Conservation (phyloP, 23 tunicate genomes). For the Oikopleura albicans region DNA sequence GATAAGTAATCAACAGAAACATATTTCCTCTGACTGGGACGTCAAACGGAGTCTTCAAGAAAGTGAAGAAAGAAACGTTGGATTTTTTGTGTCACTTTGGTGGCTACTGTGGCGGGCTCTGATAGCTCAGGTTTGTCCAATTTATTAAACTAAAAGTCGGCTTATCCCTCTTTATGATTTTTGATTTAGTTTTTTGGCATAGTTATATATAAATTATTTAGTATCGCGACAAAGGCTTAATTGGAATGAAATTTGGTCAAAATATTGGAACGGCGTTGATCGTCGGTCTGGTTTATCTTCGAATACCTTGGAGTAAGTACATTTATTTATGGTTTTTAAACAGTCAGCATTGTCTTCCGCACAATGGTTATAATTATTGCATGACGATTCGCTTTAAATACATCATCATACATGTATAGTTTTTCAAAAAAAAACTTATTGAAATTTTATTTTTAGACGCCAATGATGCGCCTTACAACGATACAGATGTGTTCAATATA, state of each 20-base stretch:
- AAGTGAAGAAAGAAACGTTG: neutral
- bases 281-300: constrained; percentile 40
- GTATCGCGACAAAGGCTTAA: neutral
- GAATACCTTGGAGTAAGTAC: constrained; percentile 28
- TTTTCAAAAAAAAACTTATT: neutral
- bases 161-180: neutral
- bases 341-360: too few species aligned
- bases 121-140: neutral
- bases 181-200: too few species aligned
- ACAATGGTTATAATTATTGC: too few species aligned
- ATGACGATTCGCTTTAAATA: too few species aligned
- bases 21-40: neutral
- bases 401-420: too few species aligned
- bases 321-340: neutral
- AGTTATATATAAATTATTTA: neutral
- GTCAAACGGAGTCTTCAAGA: neutral
- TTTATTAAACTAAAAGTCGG: neutral
- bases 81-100: neutral
- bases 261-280: constrained; percentile 28
- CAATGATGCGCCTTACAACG: constrained; percentile 26
- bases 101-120: neutral
- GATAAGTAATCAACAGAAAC: neutral
- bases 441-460: neutral
- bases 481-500: constrained; percentile 30
- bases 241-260: constrained; percentile 14